phyloP scores from a whole-genome alignment of 2,888 invertebrate genomes.

The Apoderus coryli region DNA sequence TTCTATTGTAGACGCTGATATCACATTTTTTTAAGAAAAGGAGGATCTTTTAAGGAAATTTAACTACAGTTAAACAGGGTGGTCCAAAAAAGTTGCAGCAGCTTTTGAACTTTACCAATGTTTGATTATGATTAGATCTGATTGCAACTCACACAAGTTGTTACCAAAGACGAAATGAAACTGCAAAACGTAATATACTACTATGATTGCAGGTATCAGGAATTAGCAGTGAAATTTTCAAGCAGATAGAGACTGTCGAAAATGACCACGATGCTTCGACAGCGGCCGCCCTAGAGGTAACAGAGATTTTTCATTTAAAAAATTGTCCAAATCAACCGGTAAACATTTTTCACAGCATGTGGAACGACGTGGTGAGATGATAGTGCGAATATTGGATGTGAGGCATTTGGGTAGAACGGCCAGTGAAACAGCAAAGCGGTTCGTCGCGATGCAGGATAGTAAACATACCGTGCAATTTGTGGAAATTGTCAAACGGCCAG shows the following conservation, averaged over 20 bases:
- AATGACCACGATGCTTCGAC: conserved; percentile 90
- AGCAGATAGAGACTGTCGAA: conserved; percentile 92
- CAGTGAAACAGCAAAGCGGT: conserved; percentile 75
- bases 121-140: too few species aligned
- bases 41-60: too few species aligned
- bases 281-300: conserved; percentile 76
- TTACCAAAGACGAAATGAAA: too few species aligned
- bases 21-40: too few species aligned
- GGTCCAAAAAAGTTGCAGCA: too few species aligned
- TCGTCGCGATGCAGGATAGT: conserved; percentile 61
- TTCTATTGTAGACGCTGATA: too few species aligned
- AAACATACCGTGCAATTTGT: conserved; percentile 67
- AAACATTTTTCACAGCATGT: conserved; percentile 41
- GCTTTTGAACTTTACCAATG: too few species aligned
- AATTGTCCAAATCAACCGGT: too few species aligned
- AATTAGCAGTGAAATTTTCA: conserved; percentile 91
- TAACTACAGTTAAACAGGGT: too few species aligned
- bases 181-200: neutral
- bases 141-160: too few species aligned
- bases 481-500: conserved; percentile 97
- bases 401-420: conserved; percentile 78
- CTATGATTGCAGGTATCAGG: conserved; percentile 65
- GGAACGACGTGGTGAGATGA: conserved; percentile 89
- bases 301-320: conserved; percentile 11
- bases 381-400: conserved; percentile 79